Evolutionary conservation across 2,888 invertebrate species (phyloP), one percentile per base, ranked within the genome.

Genomic region (Neoascia interrupta): DNA sequence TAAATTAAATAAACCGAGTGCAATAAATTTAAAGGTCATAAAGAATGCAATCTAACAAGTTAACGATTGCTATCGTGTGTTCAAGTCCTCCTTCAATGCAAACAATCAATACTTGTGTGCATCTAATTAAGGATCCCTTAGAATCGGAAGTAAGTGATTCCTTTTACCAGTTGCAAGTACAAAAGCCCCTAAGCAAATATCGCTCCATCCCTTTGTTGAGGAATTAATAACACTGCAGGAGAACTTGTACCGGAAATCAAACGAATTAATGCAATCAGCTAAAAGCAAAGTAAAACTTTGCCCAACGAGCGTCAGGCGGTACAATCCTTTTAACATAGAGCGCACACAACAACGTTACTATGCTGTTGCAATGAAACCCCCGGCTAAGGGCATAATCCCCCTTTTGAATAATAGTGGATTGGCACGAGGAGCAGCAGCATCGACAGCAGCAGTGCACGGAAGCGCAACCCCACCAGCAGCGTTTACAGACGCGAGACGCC

Each of bases 201-300:
- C 43, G 39, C 34, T 60, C 56, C 54, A 73, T 73, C 36, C 66
- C 79, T 66, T 73, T 68, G 79, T 68, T 54, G 13, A 56, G 56
- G 73, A 79, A 79, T 79, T 79, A 79, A 73, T 79, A 79, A 79
- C 79, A 79, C 73, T 79, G 79, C 79, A 79, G 79, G 61, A 73
- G 37, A 68, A 51, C 18, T 73, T 66, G 66, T 66, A 61, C 60
- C 79, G 79, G 79, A 79, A 79, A 79, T 79, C 79, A 79, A 73
- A 73, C 64, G 73, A 79, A 73, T 79, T 79, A 73, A 79, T 79
- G 66, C 73, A 79, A 79, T 79, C 79, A 79, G 61, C 73, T 79
- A 61, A 73, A 68, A 73, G 73, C 56, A 45, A 73, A 68, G 54
- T 10, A 79, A 66, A 66, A 72, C 72, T 53, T 53, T 54, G 15